Conservation (phyloP, 2,113 vertebrate species). For the Raja brachyura region DNA sequence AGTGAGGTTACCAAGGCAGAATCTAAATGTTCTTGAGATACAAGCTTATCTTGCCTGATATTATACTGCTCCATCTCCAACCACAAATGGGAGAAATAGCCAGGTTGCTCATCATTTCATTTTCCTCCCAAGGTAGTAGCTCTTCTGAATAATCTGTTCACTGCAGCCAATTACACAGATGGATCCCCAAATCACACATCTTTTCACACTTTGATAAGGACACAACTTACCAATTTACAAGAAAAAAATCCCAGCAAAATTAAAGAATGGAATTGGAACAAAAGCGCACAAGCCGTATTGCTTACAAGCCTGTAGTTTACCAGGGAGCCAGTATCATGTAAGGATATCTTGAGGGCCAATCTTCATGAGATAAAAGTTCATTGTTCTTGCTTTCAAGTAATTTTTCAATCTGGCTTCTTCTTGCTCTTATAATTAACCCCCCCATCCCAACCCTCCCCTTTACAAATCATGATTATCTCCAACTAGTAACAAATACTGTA, state of each 20-base stretch:
- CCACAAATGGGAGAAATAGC: neutral
- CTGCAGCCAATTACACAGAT: neutral
- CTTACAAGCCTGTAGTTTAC: too few relatives aligned
- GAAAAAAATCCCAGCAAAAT: too few relatives aligned
- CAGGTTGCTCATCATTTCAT: neutral
- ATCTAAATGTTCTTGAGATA: neutral
- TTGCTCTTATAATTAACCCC: neutral
- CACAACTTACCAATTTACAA: too few relatives aligned
- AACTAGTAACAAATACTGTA: neutral
- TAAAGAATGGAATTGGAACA: too few relatives aligned
- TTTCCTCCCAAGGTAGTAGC: neutral
- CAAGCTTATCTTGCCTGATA: too few relatives aligned
- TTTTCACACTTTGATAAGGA: neutral
- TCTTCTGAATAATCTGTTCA: neutral
- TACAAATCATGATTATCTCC: neutral
- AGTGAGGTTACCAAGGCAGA: neutral
- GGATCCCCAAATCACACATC: neutral
- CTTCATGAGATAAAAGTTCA: too few relatives aligned
- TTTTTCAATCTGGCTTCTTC: neutral
- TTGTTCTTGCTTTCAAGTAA: neutral
- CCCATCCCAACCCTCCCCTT: too few relatives aligned
- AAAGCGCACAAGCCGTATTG: too few relatives aligned
- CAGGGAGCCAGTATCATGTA: too few relatives aligned
- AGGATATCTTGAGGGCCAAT: too few relatives aligned
- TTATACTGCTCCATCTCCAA: neutral